Evolutionary conservation across 2,797 vertebrate species (phyloP), one percentile per base, ranked within the genome.

Genomic region (Schizopygopsis pylzovi): DNA sequence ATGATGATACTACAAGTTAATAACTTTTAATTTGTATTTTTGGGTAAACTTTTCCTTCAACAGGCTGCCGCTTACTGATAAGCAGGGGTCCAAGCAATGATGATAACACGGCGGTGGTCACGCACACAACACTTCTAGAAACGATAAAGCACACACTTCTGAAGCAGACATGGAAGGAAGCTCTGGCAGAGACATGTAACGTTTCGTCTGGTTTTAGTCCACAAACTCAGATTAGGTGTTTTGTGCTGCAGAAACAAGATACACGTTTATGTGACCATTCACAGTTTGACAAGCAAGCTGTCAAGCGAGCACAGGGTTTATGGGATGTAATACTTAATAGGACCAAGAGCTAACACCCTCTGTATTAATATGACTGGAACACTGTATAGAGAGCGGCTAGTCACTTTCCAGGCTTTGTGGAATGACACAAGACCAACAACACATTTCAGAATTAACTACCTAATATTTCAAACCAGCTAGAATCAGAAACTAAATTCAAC

Each of bases 371-470:
- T 84, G 43, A 76, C 71, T 49, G 67, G 37, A 82, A 59, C 39
- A 61, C 28, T 63, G n/a, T 77, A 47, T 22, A 22, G 18, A 1
- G 22, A 12, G 61, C 3, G 1, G 13, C 39, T 67, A 56, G 61
- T 79, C 83, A 78, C n/a, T 37, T 79, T 78, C 63, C 73, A 84
- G 75, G n/a, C 22, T 70, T 70, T 78, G 63, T 84, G n/a, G 39
- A 54, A 67, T 20, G 15, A 52, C 45, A 52, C 10, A 45, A 83
- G 45, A 22, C 33, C 54, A 78, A 56, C 37, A 54, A 65, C 12
- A 37, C 4, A 9, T 3, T 81, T 3, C 9, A n/a, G 16, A 68
- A n/a, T 70, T 9, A 81, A 82, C 15, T 20, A 56, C 4, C 47
- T 56, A 16, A 56, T 56, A 54, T 41, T 70, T 43, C 0, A 18